These are phyloP conservation scores for Lepidurus apus DNA, from an alignment of 1,140 invertebrate genomes.

Conservation along the genomic window DNA sequence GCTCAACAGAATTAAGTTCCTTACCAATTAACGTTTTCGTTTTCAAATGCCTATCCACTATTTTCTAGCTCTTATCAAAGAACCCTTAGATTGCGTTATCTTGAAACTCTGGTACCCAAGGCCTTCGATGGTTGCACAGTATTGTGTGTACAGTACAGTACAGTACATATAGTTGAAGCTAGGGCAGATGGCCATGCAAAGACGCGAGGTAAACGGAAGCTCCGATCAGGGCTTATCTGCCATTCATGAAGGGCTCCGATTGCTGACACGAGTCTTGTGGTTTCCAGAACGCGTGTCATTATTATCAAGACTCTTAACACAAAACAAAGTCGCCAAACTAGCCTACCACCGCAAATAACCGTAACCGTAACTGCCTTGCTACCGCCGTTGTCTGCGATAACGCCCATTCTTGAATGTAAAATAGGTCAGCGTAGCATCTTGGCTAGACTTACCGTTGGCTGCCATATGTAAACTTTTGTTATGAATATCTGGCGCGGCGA, in stretches of 20 bases:
- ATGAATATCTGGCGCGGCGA: too few species aligned
- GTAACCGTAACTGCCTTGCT: not conserved
- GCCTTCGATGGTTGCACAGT: not conserved
- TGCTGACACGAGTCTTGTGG: constrained; percentile 5
- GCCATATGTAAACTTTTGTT: too few species aligned
- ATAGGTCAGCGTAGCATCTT: not conserved
- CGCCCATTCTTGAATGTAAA: not conserved
- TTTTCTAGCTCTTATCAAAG: not conserved
- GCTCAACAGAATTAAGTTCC: too few species aligned
- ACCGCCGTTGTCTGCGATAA: not conserved
- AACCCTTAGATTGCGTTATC: not conserved
- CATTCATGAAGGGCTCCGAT: not conserved
- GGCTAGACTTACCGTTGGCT: not conserved
- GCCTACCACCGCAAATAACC: not conserved
- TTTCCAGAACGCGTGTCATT: not conserved
- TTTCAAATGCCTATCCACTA: too few species aligned
- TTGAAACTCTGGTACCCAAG: not conserved
- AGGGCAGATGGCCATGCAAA: not conserved
- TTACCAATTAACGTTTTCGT: too few species aligned
- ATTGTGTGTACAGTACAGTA: not conserved
- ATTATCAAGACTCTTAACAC: constrained; percentile 5
- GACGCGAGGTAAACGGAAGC: not conserved
- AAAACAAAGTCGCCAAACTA: not conserved
- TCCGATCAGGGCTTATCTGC: constrained; percentile 5
- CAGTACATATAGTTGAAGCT: not conserved